Base-by-base conservation (phyloP, 92 coral and sea anemone genomes). In the Heliopora coerulea region DNA sequence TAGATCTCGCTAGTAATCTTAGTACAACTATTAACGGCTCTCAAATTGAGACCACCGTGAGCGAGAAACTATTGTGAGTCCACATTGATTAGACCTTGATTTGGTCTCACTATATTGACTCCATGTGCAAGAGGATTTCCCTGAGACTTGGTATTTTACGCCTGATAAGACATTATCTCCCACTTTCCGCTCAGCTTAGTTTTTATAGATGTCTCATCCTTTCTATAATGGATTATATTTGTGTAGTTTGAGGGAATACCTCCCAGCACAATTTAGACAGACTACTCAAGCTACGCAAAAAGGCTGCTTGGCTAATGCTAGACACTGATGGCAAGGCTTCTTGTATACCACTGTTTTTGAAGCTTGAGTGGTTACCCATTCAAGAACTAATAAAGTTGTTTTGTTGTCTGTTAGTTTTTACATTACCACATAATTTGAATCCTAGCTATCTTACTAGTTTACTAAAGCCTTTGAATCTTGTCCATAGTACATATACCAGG, bases 211-310 rank as follows among this genome's bases (percentile, higher is more conserved):
- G 79, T 59, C 30, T 74, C 0, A 24, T 74, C 26, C 35, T 58
- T 3, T 74, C 57, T 6, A 10, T 57, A 14, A 74, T 74, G 80
- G 68, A 74, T 27, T 74, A 74, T 39, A 58, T 68, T 49, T 74
- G 80, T n/a, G 68, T 74, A 39, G 80, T 57, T 14, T 75, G 72
- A 72, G 78, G 80, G n/a, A 75, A 75, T 40, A 75, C 80, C 31
- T 75, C 80, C 41, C 66, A 59, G 39, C 59, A 59, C 20, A 75
- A 75, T 56, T 40, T 76, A 41, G 72, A 61, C 42, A 61, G 81
- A 44, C 25, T 61, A 30, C 68, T 25, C 44, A 23, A 15, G 11
- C 49, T 76, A 15, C 73, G 28, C 32, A 76, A 76, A 62, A 50
- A 72, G n/a, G 81, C 72, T 34, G 81, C 81, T 49, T 21, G 73